These are phyloP conservation scores for Telmatochromis sp. DNA, from an alignment of 2,113 vertebrate genomes.

Conservation along the genomic window DNA sequence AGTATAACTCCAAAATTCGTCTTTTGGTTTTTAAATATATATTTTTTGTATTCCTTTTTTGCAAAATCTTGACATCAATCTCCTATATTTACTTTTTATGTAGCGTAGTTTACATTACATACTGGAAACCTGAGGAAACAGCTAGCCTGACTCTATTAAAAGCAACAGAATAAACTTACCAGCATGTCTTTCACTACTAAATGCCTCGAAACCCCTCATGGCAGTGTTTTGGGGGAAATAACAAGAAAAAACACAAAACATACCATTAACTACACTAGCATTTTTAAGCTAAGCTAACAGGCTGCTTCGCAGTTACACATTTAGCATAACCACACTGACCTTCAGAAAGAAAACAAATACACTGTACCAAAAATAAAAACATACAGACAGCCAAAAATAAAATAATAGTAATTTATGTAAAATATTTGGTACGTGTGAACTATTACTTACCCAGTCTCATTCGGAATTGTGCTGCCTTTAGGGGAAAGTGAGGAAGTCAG, in stretches of 20 bases:
- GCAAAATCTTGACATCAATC: background rate
- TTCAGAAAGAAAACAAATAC: background rate
- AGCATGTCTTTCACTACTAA: background rate
- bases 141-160: background rate
- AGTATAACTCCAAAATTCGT: background rate
- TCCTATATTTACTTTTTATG: background rate
- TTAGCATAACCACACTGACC: background rate
- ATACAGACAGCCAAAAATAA: background rate
- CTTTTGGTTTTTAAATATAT: background rate
- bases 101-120: background rate
- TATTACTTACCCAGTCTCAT: background rate
- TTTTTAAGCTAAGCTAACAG: background rate
- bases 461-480: background rate
- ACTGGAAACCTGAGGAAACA: background rate
- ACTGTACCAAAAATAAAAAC: background rate
- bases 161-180: background rate
- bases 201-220: background rate
- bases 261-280: background rate
- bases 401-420: background rate
- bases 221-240: background rate
- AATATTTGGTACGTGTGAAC: background rate
- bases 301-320: background rate
- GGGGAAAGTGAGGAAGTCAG: background rate
- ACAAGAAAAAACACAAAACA: background rate
- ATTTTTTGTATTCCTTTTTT: background rate